These are phyloP conservation scores for Ischnura elegans DNA, from an alignment of 2,888 invertebrate genomes.

Conservation along the genomic window DNA sequence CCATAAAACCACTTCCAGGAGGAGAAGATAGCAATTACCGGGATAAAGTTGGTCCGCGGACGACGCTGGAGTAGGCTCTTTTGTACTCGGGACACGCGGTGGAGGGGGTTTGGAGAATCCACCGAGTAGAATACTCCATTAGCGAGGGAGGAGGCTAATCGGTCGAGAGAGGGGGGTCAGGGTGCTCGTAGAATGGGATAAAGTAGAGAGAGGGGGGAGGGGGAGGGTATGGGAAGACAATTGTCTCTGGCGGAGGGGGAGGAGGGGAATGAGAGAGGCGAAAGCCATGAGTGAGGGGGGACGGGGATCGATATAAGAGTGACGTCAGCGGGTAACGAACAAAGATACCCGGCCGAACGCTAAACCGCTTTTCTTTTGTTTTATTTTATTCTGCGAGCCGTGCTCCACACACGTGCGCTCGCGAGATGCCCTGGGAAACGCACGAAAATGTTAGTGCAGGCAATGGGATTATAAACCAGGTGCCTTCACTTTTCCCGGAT, in stretches of 20 bases:
- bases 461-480: background rate
- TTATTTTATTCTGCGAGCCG: background rate
- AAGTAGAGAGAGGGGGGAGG: background rate
- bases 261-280: background rate
- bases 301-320: slow-evolving; percentile 8
- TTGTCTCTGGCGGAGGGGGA: background rate
- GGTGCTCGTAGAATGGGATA: background rate
- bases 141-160: slow-evolving; percentile 25
- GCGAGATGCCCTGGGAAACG: background rate
- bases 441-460: slow-evolving; percentile 16
- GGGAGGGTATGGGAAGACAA: background rate
- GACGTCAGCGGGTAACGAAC: background rate
- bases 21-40: background rate
- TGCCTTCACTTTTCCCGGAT: background rate
- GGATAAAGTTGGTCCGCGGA: background rate
- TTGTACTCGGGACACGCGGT: background rate
- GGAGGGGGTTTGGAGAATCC: background rate
- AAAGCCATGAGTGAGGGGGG: background rate
- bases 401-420: background rate
- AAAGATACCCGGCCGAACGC: background rate
- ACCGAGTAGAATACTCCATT: slow-evolving; percentile 35
- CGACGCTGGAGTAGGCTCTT: background rate
- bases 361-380: background rate
- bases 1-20: background rate
- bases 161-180: background rate